A percentile compares a stretch with the other conserved stretches of the same genome.
phyloP scores from a whole-genome alignment of 2,113 vertebrate genomes.

The Ancistrus triradiatus region DNA sequence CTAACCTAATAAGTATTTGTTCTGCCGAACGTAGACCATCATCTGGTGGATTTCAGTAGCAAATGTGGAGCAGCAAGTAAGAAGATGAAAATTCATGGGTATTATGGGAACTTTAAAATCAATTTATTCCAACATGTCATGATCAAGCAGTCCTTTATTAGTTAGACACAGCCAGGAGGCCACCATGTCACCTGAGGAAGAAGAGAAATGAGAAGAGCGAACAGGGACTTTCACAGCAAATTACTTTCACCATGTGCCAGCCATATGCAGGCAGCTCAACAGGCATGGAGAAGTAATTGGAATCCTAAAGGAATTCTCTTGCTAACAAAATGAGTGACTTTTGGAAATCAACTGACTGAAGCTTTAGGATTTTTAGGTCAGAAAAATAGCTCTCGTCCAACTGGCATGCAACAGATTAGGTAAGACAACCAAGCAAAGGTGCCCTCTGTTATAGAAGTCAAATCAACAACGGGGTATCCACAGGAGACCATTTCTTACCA shows the following conservation, averaged over 20 bases:
- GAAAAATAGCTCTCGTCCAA: background rate
- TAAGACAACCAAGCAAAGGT: slow-evolving; percentile 1
- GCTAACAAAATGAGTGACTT: slow-evolving; percentile 35
- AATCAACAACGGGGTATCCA: background rate
- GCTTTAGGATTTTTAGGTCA: slow-evolving; percentile 23
- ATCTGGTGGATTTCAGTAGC: slow-evolving; percentile 36
- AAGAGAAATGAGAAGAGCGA: slow-evolving; percentile 30
- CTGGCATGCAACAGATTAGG: slow-evolving; percentile 17
- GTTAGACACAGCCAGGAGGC: slow-evolving; percentile 23
- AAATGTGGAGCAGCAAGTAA: slow-evolving; percentile 20
- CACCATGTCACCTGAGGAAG: slow-evolving; percentile 29
- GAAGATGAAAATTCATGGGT: slow-evolving; percentile 33
- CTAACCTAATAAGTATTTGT: too few species aligned
- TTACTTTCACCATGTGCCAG: slow-evolving; percentile 26
- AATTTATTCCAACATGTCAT: slow-evolving; percentile 26
- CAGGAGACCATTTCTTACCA: slow-evolving; percentile 3
- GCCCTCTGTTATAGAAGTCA: background rate
- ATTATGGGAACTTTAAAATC: slow-evolving; percentile 39
- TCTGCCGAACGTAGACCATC: slow-evolving; percentile 19
- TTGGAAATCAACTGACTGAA: slow-evolving; percentile 37
- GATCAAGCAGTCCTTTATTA: slow-evolving; percentile 46
- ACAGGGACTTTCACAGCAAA: slow-evolving; percentile 41
- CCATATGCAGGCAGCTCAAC: background rate
- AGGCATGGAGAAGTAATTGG: slow-evolving; percentile 42
- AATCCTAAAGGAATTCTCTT: slow-evolving; percentile 40